Base-by-base conservation (phyloP, 2,797 vertebrate genomes). In the Paramormyrops hopkinsi region DNA sequence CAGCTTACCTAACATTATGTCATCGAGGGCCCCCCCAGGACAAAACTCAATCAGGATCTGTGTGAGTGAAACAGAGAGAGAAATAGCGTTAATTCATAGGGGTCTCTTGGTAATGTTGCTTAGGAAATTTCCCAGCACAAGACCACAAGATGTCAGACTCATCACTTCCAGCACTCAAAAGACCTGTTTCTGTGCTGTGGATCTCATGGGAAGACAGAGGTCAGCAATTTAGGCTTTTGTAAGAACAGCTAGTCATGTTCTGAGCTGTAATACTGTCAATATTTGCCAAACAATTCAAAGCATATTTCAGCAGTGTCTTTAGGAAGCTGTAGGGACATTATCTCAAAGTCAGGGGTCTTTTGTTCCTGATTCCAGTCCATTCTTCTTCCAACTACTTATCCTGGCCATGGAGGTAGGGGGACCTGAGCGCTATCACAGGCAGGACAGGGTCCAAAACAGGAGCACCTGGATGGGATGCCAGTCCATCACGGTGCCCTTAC, bases 11-110 rank as follows among this genome's bases (percentile, higher is more conserved):
- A 96, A 90, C 93, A 96, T 95, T 0, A 93, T 94, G 19, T 94
- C 92, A 91, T 96, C 95, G 56, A 96, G 73, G 0, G 95, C 95
- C 5, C 95, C 95, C 9, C 96, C 95, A 0, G 95, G 91, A 90
- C 96, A 96, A 89, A 96, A 96, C 91, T 96, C 95, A 82, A 95
- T 92, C 41, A 96, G 88, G 89, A 96, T 95, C 96, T 96, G 91
- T 8, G 50, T 5, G 44, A 17, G 46, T 84, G n/a, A 69, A 76
- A 4, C 22, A 90, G n/a, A 88, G 1, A 86, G 25, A 82, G 22
- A 90, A 11, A 88, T 37, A 76, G 14, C 7, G n/a, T 76, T 44
- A 50, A 33, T 6, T 12, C 14, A 9, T 46, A 4, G 14, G 51
- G 25, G 25, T 12, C 48, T 22, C 46, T 84, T 50, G 44, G 14